Evolutionary conservation across 2,797 vertebrate genomes (phyloP).

Genomic region (Eremophila alpestris): DNA sequence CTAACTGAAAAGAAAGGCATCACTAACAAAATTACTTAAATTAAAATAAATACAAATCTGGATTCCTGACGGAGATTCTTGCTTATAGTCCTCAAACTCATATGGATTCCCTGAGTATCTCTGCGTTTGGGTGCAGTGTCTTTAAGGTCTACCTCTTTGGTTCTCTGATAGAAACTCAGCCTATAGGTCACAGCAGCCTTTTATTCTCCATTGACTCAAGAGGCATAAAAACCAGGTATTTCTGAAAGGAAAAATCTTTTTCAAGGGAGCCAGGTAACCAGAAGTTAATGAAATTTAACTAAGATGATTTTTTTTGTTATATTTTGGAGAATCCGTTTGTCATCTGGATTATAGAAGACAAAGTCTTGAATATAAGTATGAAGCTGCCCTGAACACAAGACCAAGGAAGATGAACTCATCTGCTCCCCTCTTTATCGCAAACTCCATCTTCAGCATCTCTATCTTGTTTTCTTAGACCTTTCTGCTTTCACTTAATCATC

Average conservation of each 20-base stretch:
- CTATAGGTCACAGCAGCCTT: not conserved
- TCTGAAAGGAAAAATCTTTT: not conserved
- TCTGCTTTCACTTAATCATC: not conserved
- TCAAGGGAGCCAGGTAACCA: not conserved
- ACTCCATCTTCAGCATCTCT: not conserved
- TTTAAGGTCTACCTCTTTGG: not conserved
- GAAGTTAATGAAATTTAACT: not conserved
- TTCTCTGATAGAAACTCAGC: not conserved
- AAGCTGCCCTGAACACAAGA: not conserved
- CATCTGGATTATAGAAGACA: not conserved
- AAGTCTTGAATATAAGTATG: not conserved
- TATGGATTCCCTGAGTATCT: not conserved
- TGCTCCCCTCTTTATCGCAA: not conserved
- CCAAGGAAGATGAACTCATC: not conserved
- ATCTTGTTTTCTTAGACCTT: not conserved
- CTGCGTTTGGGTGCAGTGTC: not conserved
- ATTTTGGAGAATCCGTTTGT: not conserved
- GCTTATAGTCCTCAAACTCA: not conserved
- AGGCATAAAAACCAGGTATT: not conserved
- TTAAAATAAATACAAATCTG: not conserved
- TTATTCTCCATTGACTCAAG: not conserved
- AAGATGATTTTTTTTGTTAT: not conserved
- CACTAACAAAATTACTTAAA: not conserved
- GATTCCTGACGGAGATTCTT: not conserved
- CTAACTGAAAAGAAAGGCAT: not conserved